Evolutionary conservation across 2,888 invertebrate species (phyloP).

Genomic region (Escarpia spicata): DNA sequence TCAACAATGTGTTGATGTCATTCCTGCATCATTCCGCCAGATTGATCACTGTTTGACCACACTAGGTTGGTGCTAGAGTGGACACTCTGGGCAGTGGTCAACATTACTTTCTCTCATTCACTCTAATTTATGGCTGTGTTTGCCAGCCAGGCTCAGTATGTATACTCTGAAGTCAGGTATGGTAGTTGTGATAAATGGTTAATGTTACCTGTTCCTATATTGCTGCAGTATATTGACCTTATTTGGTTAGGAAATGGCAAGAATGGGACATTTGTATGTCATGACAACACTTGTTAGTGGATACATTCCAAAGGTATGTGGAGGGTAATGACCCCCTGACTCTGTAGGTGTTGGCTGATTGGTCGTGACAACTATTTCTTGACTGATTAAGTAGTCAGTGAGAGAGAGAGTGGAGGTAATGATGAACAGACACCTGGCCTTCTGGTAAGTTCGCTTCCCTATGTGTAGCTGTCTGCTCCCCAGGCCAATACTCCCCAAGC

Average conservation of each 20-base stretch:
- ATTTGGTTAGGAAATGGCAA: constrained; percentile 4
- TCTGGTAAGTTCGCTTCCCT: background rate
- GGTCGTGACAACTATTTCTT: background rate
- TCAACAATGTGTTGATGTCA: background rate
- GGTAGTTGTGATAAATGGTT: background rate
- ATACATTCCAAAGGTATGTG: background rate
- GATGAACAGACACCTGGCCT: background rate
- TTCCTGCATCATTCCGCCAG: background rate
- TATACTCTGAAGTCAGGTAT: too few species aligned
- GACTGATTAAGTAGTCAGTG: background rate
- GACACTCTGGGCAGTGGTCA: background rate
- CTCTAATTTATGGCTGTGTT: background rate
- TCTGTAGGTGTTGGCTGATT: background rate
- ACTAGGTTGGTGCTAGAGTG: background rate
- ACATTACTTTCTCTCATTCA: background rate
- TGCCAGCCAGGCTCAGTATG: background rate
- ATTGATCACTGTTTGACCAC: background rate
- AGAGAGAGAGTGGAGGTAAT: background rate
- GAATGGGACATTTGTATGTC: background rate
- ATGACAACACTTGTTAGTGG: background rate
- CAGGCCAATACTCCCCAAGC: too few species aligned
- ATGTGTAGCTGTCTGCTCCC: background rate
- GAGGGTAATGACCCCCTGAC: background rate
- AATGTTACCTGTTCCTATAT: background rate
- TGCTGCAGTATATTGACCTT: background rate